Evolutionary conservation across 2,113 vertebrate species (phyloP).

Genomic region (Argyrosomus japonicus): DNA sequence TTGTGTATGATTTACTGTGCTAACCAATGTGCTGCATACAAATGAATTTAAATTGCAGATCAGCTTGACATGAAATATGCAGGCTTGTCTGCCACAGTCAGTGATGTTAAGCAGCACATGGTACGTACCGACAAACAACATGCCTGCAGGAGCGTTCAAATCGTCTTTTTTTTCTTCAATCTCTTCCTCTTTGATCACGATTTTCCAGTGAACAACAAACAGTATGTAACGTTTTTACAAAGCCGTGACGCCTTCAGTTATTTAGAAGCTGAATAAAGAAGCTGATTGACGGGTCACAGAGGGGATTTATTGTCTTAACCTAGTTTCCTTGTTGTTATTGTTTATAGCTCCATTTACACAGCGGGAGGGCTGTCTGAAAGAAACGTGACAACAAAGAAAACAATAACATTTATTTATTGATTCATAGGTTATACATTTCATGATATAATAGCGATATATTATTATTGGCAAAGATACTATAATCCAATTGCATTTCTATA

Average conservation of each 20-base stretch:
- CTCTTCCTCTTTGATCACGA: constrained; percentile 46
- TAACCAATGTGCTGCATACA: not conserved
- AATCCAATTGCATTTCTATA: constrained; percentile 99
- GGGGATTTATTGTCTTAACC: constrained; percentile 24
- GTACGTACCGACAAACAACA: constrained; percentile 39
- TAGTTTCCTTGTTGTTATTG: constrained; percentile 18
- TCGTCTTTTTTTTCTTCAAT: not conserved
- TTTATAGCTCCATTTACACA: not conserved
- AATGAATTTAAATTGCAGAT: constrained; percentile 53
- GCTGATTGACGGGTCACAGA: constrained; percentile 46
- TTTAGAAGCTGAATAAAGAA: constrained; percentile 6
- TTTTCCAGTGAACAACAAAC: constrained; percentile 38
- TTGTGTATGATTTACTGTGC: not conserved
- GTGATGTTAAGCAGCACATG: constrained; percentile 10
- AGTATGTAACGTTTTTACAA: constrained; percentile 8
- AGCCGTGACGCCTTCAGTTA: constrained; percentile 9
- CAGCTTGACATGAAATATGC: constrained; percentile 51
- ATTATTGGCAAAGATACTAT: constrained; percentile 98
- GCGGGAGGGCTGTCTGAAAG: constrained; percentile 7
- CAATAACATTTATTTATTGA: constrained; percentile 96
- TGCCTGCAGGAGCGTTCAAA: constrained; percentile 38
- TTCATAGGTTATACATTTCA: constrained; percentile 92
- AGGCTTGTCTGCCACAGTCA: constrained; percentile 35
- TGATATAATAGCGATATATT: constrained; percentile 94
- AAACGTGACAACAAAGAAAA: constrained; percentile 85